Conservation (phyloP, 2,888 invertebrate genomes). For the Lepeophtheirus nordmannii region DNA sequence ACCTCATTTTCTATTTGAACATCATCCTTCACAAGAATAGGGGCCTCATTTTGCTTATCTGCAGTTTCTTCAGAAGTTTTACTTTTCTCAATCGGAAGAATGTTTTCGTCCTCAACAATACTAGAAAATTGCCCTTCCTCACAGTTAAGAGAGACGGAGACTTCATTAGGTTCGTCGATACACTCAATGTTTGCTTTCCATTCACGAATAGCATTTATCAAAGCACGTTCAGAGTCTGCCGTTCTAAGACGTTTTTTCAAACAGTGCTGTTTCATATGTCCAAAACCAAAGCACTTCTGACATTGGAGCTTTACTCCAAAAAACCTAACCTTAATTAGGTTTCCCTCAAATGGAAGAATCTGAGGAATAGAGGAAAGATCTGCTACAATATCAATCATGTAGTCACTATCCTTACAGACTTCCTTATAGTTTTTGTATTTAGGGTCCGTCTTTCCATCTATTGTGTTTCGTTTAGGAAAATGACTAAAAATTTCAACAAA, state of each 20-base stretch:
- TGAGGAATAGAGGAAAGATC: neutral
- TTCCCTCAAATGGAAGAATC: neutral
- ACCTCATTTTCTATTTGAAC: too few species aligned
- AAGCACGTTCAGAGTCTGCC: neutral
- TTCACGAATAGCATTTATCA: neutral
- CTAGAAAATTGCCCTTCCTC: too few species aligned
- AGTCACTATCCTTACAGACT: neutral
- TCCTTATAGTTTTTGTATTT: neutral
- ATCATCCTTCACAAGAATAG: too few species aligned
- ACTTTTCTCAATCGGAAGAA: too few species aligned
- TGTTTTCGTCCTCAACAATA: too few species aligned
- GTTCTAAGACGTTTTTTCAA: neutral
- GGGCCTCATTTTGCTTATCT: too few species aligned
- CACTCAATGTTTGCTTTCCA: too few species aligned
- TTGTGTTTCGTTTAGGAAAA: neutral
- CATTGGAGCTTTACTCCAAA: too few species aligned
- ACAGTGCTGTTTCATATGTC: neutral
- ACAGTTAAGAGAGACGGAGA: too few species aligned
- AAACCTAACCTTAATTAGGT: too few species aligned
- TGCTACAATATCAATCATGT: neutral
- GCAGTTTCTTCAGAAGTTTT: too few species aligned
- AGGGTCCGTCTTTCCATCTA: neutral
- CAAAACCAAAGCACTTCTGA: neutral
- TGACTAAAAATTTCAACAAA: neutral
- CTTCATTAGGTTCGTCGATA: too few species aligned